Evolutionary conservation across 2,797 vertebrate genomes (phyloP).

Genomic region (Mus caroli): DNA sequence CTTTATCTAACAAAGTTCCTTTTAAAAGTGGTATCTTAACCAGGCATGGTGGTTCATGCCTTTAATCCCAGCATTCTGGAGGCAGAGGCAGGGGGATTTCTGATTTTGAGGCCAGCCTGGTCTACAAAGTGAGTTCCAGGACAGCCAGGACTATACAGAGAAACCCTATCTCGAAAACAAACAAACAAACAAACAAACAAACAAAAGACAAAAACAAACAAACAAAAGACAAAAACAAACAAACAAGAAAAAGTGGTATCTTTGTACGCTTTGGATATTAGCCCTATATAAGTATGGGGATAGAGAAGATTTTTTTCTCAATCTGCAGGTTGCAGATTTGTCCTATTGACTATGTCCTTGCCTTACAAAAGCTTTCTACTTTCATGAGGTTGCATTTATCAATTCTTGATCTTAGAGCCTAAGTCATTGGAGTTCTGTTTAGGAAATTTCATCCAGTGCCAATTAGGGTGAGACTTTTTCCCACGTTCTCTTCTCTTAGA

Average conservation of each 20-base stretch:
- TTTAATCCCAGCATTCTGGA: too few species aligned
- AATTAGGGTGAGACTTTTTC: background rate
- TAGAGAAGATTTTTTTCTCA: background rate
- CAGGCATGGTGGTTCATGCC: too few species aligned
- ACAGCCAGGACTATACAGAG: too few species aligned
- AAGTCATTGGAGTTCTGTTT: background rate
- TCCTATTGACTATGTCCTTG: background rate
- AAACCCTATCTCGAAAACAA: too few species aligned
- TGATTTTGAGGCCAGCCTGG: too few species aligned
- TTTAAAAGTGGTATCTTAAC: background rate
- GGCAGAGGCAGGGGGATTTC: too few species aligned
- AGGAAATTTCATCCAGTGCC: background rate
- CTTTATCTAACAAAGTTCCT: accelerated
- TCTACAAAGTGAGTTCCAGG: too few species aligned
- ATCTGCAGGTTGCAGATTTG: background rate
- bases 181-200: too few species aligned
- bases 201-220: too few species aligned
- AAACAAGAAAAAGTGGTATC: too few species aligned
- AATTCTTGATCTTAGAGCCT: background rate
- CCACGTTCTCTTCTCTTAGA: background rate
- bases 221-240: too few species aligned
- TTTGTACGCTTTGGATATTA: background rate
- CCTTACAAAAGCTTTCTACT: background rate
- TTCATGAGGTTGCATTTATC: background rate
- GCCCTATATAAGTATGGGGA: background rate